Conservation (phyloP, 1,140 invertebrate genomes). For the Caenorhabditis brenneri region DNA sequence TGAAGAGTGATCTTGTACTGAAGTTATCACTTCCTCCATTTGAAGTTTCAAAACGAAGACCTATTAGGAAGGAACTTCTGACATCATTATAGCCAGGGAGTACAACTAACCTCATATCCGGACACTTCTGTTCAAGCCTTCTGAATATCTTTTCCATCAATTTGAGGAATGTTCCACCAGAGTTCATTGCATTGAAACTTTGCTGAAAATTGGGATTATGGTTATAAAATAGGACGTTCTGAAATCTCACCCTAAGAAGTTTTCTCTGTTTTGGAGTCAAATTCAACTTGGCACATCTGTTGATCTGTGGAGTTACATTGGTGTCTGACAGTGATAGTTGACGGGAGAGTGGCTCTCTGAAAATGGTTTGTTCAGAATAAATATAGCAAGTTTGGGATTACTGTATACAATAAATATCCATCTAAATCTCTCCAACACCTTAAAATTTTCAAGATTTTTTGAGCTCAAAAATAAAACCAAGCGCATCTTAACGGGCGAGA, state of each 20-base stretch:
- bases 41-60: neutral
- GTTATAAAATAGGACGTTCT: neutral
- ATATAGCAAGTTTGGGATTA: too few relatives aligned
- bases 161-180: constrained; percentile 49
- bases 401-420: too few relatives aligned
- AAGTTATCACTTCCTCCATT: neutral
- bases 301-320: constrained; percentile 38
- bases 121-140: constrained; percentile 54
- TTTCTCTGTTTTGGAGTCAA: constrained; percentile 52
- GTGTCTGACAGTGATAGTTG: constrained; percentile 53
- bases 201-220: constrained; percentile 25
- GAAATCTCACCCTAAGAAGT: constrained; percentile 40
- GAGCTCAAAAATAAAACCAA: too few relatives aligned
- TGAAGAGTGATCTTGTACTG: neutral
- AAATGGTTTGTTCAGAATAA: neutral
- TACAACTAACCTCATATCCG: constrained; percentile 59
- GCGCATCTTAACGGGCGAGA: too few relatives aligned
- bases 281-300: constrained; percentile 38
- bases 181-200: constrained; percentile 48
- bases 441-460: too few relatives aligned
- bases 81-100: too few relatives aligned
- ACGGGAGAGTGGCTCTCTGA: constrained; percentile 44
- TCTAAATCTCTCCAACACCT: too few relatives aligned
- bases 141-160: constrained; percentile 58
- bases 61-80: too few relatives aligned